Conservation (phyloP, 2,113 vertebrate species). For the Pterocles orientalis region DNA sequence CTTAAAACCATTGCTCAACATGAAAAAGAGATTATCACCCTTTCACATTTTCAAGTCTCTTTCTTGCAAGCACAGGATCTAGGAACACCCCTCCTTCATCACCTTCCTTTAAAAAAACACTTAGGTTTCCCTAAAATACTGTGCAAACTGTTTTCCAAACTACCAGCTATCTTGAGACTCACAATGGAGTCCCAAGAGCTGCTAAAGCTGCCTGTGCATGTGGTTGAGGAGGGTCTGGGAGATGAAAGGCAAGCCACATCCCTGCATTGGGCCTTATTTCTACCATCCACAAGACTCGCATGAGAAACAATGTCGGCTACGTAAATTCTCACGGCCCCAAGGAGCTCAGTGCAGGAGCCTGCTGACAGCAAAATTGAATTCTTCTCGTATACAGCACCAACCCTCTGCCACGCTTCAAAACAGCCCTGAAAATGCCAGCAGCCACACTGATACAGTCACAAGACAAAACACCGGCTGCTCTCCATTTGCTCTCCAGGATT, state of each 20-base stretch:
- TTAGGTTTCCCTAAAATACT: neutral
- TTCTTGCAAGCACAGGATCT: neutral
- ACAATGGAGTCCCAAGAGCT: neutral
- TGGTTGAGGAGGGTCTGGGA: neutral
- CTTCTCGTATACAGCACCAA: neutral
- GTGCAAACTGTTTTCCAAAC: neutral
- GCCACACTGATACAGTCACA: neutral
- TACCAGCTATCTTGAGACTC: neutral
- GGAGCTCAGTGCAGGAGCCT: neutral
- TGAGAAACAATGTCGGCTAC: neutral
- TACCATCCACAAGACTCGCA: neutral
- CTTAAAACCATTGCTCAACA: neutral
- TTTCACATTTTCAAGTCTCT: neutral
- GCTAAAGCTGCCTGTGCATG: neutral
- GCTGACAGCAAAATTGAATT: neutral
- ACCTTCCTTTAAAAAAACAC: neutral
- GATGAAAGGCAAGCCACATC: neutral
- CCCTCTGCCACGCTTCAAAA: neutral
- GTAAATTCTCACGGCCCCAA: neutral
- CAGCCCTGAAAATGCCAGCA: neutral
- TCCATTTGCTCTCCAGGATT: neutral
- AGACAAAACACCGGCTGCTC: constrained; percentile 55
- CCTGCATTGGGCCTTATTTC: neutral
- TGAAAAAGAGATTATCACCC: neutral
- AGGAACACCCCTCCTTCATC: neutral